Percentiles rank a stretch among this genome's conserved stretches.
These are phyloP conservation scores for Drosophila pectinifera DNA, from an alignment of 1,140 invertebrate genomes.

Conservation along the genomic window DNA sequence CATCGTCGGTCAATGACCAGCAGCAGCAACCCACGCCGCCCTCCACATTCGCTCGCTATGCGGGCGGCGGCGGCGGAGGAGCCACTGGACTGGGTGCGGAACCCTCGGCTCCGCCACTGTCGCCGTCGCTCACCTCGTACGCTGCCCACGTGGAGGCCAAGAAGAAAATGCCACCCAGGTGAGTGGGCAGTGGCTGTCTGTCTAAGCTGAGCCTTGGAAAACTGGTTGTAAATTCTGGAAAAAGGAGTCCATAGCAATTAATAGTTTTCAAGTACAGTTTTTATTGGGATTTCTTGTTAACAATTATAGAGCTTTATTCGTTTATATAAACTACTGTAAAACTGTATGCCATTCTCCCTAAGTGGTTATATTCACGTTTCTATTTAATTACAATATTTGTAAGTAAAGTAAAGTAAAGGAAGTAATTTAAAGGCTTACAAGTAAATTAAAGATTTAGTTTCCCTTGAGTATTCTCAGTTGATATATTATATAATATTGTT, in stretches of 20 bases:
- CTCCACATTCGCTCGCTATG: slow-evolving; percentile 66
- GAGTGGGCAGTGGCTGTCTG: no score
- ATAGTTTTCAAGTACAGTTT: background rate
- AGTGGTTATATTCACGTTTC: no score
- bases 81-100: slow-evolving; percentile 35
- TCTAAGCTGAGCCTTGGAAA: background rate
- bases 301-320: no score
- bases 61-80: slow-evolving; percentile 16
- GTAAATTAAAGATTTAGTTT: no score
- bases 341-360: no score
- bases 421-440: no score
- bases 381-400: no score
- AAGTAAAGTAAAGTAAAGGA: no score
- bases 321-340: no score
- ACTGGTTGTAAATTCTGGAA: background rate
- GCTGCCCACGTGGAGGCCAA: slow-evolving; percentile 84
- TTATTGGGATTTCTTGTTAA: background rate
- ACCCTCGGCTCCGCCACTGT: slow-evolving; percentile 75
- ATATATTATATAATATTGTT: no score
- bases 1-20: slow-evolving; percentile 37
- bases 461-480: no score
- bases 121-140: slow-evolving; percentile 85
- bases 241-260: background rate
- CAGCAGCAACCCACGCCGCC: slow-evolving; percentile 41
- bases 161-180: slow-evolving; percentile 88